Percentiles rank a stretch among this genome's conserved stretches.
These are phyloP conservation scores for Oscheius sp. DNA, from an alignment of 2,888 invertebrate species.

Conservation along the genomic window DNA sequence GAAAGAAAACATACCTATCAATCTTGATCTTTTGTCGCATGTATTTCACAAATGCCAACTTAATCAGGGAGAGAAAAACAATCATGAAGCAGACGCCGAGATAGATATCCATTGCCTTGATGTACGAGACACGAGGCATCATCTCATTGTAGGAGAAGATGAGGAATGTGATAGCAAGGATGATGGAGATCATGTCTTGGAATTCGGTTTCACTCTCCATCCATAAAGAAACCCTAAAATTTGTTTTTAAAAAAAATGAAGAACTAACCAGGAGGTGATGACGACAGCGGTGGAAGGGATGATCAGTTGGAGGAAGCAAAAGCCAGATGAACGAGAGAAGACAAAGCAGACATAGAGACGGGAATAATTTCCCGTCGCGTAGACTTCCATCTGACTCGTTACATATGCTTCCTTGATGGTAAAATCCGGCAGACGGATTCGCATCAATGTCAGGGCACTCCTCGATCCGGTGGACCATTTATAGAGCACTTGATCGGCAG, in stretches of 20 bases:
- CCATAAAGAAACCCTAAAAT: conserved; percentile 60
- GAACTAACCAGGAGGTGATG: conserved; percentile 66
- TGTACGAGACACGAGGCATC: conserved; percentile 67
- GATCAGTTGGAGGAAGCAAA: conserved; percentile 66
- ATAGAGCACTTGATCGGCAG: conserved; percentile 65
- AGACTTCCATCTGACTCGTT: conserved; percentile 63
- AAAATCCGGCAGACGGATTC: conserved; percentile 66
- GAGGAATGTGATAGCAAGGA: conserved; percentile 67
- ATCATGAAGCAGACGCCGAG: conserved; percentile 68
- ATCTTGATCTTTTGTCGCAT: conserved; percentile 58
- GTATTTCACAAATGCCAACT: conserved; percentile 67
- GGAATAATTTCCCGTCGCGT: conserved; percentile 67
- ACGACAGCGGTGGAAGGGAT: conserved; percentile 69
- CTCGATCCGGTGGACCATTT: conserved; percentile 61
- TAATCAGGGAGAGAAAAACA: conserved; percentile 68
- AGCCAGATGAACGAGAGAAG: conserved; percentile 64
- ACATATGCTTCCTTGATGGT: conserved; percentile 66
- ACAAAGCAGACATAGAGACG: conserved; percentile 68
- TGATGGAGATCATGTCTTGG: conserved; percentile 69
- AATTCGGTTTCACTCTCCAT: conserved; percentile 68
- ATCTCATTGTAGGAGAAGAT: conserved; percentile 64
- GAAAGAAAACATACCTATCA: background rate
- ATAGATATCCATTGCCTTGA: conserved; percentile 65
- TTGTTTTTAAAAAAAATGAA: background rate
- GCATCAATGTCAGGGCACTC: conserved; percentile 55